Evolutionary conservation across 2,113 vertebrate species (phyloP).

Genomic region (Pogonocichla stellata): DNA sequence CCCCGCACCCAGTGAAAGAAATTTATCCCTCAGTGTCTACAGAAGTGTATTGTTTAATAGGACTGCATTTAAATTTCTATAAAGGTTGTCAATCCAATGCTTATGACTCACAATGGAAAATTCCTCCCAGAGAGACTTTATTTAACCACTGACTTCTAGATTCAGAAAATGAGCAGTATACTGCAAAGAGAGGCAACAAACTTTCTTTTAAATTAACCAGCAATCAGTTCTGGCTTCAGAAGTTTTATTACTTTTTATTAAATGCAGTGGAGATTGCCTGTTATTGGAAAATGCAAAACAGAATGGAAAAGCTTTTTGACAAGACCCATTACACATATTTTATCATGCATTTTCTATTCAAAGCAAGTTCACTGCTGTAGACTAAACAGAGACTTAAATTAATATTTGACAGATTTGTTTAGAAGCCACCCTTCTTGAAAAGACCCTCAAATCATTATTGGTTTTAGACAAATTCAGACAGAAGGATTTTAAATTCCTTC

Average conservation of each 20-base stretch:
- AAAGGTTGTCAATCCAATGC: constrained; percentile 11
- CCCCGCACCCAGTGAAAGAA: not conserved
- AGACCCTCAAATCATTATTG: not conserved
- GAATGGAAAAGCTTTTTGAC: not conserved
- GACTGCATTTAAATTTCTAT: constrained; percentile 20
- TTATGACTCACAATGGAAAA: constrained; percentile 40
- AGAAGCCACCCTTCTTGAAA: not conserved
- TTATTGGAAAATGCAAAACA: not conserved
- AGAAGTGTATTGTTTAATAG: not conserved
- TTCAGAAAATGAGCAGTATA: not conserved
- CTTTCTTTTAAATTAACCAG: not conserved
- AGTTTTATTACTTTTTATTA: not conserved
- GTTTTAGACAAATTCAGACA: not conserved
- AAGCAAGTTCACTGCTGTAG: not conserved
- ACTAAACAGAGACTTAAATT: constrained; percentile 29
- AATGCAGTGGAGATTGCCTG: not conserved
- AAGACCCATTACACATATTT: not conserved
- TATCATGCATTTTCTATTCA: not conserved
- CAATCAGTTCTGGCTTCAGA: not conserved
- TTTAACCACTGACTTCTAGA: not conserved
- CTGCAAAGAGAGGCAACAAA: not conserved
- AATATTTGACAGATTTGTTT: constrained; percentile 1
- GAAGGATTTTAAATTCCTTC: not conserved
- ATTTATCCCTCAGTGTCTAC: not conserved
- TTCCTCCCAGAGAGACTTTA: not conserved